phyloP scores from a whole-genome alignment of 2,888 invertebrate genomes.

The Idaea aversata region DNA sequence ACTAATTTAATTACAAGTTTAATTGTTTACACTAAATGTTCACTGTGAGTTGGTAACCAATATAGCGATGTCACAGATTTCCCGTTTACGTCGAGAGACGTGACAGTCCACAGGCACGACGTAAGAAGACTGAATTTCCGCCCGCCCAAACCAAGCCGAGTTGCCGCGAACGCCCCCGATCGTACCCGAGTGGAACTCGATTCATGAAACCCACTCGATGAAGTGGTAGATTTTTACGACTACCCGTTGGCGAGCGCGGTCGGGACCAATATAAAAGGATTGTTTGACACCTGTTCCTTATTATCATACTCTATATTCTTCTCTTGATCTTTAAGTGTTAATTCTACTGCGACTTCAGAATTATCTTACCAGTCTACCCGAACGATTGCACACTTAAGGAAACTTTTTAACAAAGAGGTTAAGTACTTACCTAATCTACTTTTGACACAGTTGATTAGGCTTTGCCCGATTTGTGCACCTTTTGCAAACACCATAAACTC shows the following conservation, averaged over 20 bases:
- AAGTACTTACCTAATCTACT: too few relatives aligned
- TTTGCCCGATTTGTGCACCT: background rate
- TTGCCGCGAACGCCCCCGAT: constrained; percentile 44
- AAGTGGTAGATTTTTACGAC: constrained; percentile 78
- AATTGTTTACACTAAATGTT: constrained; percentile 32
- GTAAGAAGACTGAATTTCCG: constrained; percentile 62
- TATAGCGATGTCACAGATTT: constrained; percentile 60
- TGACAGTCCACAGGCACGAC: constrained; percentile 44
- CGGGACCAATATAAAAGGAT: constrained; percentile 66
- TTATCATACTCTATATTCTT: constrained; percentile 43
- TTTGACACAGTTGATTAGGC: background rate
- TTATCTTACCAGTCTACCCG: background rate
- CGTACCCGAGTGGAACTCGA: constrained; percentile 46
- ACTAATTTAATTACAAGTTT: constrained; percentile 20
- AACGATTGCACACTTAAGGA: background rate
- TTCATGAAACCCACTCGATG: constrained; percentile 73
- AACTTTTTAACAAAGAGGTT: background rate
- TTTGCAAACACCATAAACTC: background rate
- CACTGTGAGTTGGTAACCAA: constrained; percentile 29
- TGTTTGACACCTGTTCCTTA: constrained; percentile 66
- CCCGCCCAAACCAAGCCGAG: constrained; percentile 61
- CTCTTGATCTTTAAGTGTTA: constrained; percentile 21
- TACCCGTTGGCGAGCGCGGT: constrained; percentile 64
- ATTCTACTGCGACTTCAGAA: constrained; percentile 6
- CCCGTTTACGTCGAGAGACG: constrained; percentile 29